phyloP scores from a whole-genome alignment of 1,140 invertebrate species.

The Globodera ellingtonae region DNA sequence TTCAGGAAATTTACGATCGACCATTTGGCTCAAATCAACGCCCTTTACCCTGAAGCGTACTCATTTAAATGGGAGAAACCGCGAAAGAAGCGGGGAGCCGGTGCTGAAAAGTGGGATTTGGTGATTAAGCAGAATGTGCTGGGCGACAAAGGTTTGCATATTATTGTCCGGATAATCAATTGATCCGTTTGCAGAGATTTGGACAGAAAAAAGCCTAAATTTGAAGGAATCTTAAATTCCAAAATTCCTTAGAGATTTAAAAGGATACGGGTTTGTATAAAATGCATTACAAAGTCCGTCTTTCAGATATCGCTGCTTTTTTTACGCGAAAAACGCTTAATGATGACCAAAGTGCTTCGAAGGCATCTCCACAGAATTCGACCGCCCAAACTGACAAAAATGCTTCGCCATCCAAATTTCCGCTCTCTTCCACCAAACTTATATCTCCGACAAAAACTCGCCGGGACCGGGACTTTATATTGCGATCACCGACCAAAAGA shows the following conservation, averaged over 20 bases:
- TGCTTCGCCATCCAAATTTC: constrained; percentile 17
- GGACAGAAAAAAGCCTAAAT: too few species aligned
- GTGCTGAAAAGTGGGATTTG: constrained; percentile 11
- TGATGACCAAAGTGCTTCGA: neutral
- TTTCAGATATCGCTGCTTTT: neutral
- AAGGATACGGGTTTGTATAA: too few species aligned
- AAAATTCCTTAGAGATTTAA: too few species aligned
- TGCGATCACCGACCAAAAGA: constrained; percentile 17
- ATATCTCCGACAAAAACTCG: constrained; percentile 14
- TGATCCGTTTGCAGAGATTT: too few species aligned
- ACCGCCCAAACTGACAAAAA: neutral
- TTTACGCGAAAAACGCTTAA: neutral
- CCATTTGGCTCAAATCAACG: constrained; percentile 19
- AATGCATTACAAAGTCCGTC: too few species aligned
- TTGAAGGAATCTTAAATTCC: too few species aligned
- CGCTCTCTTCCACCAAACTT: constrained; percentile 11
- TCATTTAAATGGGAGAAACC: constrained; percentile 17
- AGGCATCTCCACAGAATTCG: neutral
- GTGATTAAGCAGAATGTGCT: constrained; percentile 14
- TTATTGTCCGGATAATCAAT: too few species aligned
- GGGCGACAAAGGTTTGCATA: constrained; percentile 21
- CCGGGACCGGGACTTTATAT: neutral
- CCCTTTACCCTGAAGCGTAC: constrained; percentile 18
- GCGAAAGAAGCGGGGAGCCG: constrained; percentile 4
- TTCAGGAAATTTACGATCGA: constrained; percentile 18